phyloP scores from a whole-genome alignment of 1,140 invertebrate species.

The Ephestia elutella region DNA sequence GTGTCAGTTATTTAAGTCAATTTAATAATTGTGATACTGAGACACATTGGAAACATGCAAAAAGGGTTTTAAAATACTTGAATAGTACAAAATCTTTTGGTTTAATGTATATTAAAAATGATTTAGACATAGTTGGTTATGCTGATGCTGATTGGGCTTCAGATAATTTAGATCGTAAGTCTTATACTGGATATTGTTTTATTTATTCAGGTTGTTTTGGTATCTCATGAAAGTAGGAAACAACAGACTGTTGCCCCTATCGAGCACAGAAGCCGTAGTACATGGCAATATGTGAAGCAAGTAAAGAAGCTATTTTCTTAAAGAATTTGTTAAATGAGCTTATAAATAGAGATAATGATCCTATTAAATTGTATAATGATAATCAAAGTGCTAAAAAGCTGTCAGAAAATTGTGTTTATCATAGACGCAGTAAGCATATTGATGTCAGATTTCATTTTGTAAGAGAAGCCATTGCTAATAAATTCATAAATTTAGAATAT shows the following conservation, averaged over 20 bases:
- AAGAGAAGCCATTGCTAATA: too few species aligned
- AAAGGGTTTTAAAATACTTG: conserved; percentile 46
- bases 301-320: too few species aligned
- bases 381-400: too few species aligned
- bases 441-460: too few species aligned
- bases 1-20: conserved; percentile 35
- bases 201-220: conserved; percentile 25
- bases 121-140: conserved; percentile 26
- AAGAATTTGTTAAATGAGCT: too few species aligned
- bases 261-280: too few species aligned
- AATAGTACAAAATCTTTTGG: conserved; percentile 34
- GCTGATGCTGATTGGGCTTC: conserved; percentile 52
- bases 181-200: conserved; percentile 53
- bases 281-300: too few species aligned
- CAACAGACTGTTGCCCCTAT: conserved; percentile 49
- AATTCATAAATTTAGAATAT: too few species aligned
- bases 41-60: conserved; percentile 33
- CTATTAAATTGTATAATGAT: too few species aligned
- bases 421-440: too few species aligned
- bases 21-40: conserved; percentile 26
- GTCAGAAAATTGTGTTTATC: too few species aligned
- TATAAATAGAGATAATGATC: too few species aligned
- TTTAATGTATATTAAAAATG: conserved; percentile 14
- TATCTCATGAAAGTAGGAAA: conserved; percentile 43
- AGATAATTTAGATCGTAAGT: conserved; percentile 30